Base-by-base conservation (phyloP, 2,113 vertebrate genomes). In the Xiphias gladius region DNA sequence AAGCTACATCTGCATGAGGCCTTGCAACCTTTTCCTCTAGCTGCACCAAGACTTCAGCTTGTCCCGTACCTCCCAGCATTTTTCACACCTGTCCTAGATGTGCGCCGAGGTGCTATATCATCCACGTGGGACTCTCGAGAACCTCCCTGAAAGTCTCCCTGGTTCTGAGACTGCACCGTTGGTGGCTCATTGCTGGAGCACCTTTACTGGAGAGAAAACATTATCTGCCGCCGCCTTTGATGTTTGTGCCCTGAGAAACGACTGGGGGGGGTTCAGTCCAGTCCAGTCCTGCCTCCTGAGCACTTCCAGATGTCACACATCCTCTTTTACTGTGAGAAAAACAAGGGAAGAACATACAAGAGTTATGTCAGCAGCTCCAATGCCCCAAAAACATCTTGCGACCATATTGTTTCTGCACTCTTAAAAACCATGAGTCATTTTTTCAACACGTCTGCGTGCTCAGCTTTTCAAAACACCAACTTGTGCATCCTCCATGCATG, bases 231-330 rank as follows among this genome's bases (percentile, higher is more conserved):
- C 80, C 73, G 37, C 5, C 65, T 86, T 91, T 91, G 87, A 91
- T 81, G 87, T 90, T 22, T 65, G 57, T 66, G 79, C 74, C 85
- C 76, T 76, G 67, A 86, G 86, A 84, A 70, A 74, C 17, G 20
- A 73, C 76, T 26, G 41, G 14, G 79, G 67, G 3, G 0, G 54
- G 1, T 35, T 28, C 8, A n/a, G n/a, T n/a, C n/a, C n/a, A n/a
- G n/a, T n/a, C n/a, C n/a, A 13, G 78, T 41, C 57, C 77, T 8
- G 68, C 86, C 80, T 71, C 67, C 81, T 85, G 89, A 93, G 46
- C 26, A 14, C 80, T 91, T 91, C 92, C 90, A 93, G 92, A 91
- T 92, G 92, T 90, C 85, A 52, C 73, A 76, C 70, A 65, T 86
- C 78, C 82, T 83, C 57, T n/a, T 76, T 78, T 41, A 46, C 79